Percentiles rank a stretch among this genome's conserved stretches.
phyloP scores from a whole-genome alignment of 2,797 vertebrate genomes.

The Rhabdomys pumilio region DNA sequence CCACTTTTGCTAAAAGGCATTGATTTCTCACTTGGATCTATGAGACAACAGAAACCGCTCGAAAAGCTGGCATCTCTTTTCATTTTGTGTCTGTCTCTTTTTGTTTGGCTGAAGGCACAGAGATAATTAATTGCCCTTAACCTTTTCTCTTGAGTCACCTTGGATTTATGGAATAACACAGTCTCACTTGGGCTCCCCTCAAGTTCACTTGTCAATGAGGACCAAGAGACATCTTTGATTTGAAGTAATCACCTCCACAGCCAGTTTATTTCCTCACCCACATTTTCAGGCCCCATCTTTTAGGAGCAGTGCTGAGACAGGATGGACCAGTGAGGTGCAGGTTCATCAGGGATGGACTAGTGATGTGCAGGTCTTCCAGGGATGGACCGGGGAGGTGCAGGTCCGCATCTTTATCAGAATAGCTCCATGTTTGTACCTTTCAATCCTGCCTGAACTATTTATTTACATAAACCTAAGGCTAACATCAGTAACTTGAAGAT shows the following conservation, averaged over 20 bases:
- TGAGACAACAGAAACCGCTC: too few relatives aligned
- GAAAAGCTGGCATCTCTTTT: neutral
- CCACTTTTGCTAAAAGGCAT: neutral
- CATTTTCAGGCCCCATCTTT: neutral
- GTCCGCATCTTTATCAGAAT: neutral
- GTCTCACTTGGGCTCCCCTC: neutral
- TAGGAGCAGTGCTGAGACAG: neutral
- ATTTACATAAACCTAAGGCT: neutral
- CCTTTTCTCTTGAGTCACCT: neutral
- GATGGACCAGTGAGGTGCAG: too few relatives aligned
- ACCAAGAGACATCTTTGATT: neutral
- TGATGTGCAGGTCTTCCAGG: neutral
- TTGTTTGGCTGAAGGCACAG: neutral
- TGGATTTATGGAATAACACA: neutral
- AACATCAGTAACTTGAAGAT: neutral
- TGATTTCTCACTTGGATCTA: neutral
- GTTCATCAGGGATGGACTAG: neutral
- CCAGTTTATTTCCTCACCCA: neutral
- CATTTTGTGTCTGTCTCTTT: neutral
- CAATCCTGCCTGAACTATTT: neutral
- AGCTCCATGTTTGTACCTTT: neutral
- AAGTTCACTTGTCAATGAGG: neutral
- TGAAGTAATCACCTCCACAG: neutral
- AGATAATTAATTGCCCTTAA: neutral
- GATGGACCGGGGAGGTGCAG: too few relatives aligned